Base-by-base conservation (phyloP, 1,140 invertebrate species). In the Oncopodura yosiiana region DNA sequence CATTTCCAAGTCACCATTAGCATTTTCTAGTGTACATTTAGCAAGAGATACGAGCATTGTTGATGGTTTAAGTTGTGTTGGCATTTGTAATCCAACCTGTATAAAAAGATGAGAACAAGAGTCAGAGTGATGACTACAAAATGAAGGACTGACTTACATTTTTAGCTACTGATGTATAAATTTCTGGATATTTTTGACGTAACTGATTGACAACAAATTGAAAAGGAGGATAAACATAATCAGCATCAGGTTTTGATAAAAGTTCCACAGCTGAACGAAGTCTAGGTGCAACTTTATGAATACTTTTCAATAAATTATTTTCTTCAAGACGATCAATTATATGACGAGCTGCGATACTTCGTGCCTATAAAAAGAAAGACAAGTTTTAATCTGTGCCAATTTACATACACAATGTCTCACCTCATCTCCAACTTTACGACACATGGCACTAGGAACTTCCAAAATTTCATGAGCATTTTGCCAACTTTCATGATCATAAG, bases 201-300 rank as follows among this genome's bases (percentile, higher is more conserved):
- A 56, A 36, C 24, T 63, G 34, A 45, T 60, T 58, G 1, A 61
- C 48, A 11, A 63, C 48, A 32, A 58, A 63, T n/a, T 42, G 41
- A 24, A 63, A 53, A 19, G 52, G 54, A 24, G 62, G 62, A 49
- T 56, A 63, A 5, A 63, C 45, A 32, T 57, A 58, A 37, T 63
- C 62, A 6, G 58, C 62, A 19, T 63, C 62, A 0, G 62, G 62
- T 45, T 63, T 63, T 11, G 58, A 58, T 0, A 63, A 44, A 1
- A 63, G 45, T 43, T 63, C 62, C n/a, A 63, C 62, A n/a, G 62
- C 62, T 23, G 62, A 63, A 9, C 62, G 38, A 3, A 63, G 50
- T 27, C 62, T 44, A 5, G 62, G 62, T 16, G 62, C 58, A 26
- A 57, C 55, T 16, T 51, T 57, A 9, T 53, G 41, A 43, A 63